Evolutionary conservation across 1,140 invertebrate genomes (phyloP).

Genomic region (Temnothorax nylanderi): DNA sequence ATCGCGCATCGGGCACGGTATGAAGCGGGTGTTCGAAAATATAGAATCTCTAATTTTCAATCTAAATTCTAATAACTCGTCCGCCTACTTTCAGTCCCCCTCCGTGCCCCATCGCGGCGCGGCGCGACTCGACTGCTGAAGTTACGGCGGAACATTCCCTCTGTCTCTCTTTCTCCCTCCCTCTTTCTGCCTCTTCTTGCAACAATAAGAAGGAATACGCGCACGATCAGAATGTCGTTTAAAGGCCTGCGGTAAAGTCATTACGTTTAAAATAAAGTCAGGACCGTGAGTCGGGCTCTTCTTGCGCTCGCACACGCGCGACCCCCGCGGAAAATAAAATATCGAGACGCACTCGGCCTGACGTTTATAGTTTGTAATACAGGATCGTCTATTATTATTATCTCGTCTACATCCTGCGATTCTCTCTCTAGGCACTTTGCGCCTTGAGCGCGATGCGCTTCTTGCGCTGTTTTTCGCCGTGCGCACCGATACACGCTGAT

Average conservation of each 20-base stretch:
- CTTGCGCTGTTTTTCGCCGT: conserved; percentile 55
- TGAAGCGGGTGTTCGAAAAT: conserved; percentile 46
- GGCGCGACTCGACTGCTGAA: conserved; percentile 59
- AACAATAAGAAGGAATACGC: conserved; percentile 70
- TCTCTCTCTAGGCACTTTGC: conserved; percentile 55
- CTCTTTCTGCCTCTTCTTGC: conserved; percentile 54
- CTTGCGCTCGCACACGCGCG: conserved; percentile 66
- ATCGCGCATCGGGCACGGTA: conserved; percentile 33
- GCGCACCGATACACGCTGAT: conserved; percentile 45
- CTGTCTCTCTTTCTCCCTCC: conserved; percentile 19
- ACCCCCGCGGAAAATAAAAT: conserved; percentile 71
- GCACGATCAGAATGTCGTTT: conserved; percentile 74
- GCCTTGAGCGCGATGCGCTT: conserved; percentile 50
- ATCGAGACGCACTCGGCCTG: conserved; percentile 54
- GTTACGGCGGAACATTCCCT: conserved; percentile 61
- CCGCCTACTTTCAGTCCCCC: conserved; percentile 57
- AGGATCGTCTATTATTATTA: conserved; percentile 76
- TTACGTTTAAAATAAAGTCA: conserved; percentile 68
- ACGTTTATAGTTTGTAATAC: conserved; percentile 76
- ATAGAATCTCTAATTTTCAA: conserved; percentile 72
- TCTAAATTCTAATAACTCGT: conserved; percentile 74
- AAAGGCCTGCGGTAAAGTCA: conserved; percentile 70
- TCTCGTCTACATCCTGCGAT: conserved; percentile 70
- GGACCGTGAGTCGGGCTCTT: conserved; percentile 58
- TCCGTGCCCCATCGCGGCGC: conserved; percentile 59